Base-by-base conservation (phyloP, 2,113 vertebrate species). In the Eleginops maclovinus region DNA sequence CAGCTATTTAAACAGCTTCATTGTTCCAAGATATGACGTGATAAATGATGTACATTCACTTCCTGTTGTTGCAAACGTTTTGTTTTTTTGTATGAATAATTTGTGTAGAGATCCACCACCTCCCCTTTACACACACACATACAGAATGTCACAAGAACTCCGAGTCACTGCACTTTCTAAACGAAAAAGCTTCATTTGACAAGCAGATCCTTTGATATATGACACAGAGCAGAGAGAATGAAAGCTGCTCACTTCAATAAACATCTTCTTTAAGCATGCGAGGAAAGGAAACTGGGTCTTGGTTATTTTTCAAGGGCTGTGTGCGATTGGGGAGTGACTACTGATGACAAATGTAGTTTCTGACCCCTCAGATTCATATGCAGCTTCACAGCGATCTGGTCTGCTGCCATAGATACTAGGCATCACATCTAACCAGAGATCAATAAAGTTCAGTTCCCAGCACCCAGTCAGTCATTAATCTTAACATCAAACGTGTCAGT, bases 391-490 rank as follows among this genome's bases (percentile, higher is more conserved):
- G 77, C 71, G 63, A 56, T 74, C 44, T 43, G 21, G 73, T 70
- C 87, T 79, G 87, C 79, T 88, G 63, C 82, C 77, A 86, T 87
- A 73, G 75, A 75, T 68, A 78, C 83, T 11, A 63, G 62, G 62
- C 79, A 83, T 84, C 59, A n/a, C 74, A 75, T 88, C 85, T 82
- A 79, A 88, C 56, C 64, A 60, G 44, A 74, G 83, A 94, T 93
- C 92, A 89, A 93, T 93, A 88, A 71, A 56, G 79, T 82, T 88
- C 77, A 82, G 75, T 70, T 75, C 83, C 75, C 79, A 65, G 65
- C 78, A 14, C 62, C 66, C 61, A 59, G 65, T 79, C 80, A 59
- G 75, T 85, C 82, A 89, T 93, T 93, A 88, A 93, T 93, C 89
- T 89, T 71, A 74, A 91, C 87, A 88, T 93, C 87, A 87, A 87